Evolutionary conservation across 2,113 vertebrate genomes (phyloP), one percentile per base, ranked within the genome.

Genomic region (Sphyrna mokarran): DNA sequence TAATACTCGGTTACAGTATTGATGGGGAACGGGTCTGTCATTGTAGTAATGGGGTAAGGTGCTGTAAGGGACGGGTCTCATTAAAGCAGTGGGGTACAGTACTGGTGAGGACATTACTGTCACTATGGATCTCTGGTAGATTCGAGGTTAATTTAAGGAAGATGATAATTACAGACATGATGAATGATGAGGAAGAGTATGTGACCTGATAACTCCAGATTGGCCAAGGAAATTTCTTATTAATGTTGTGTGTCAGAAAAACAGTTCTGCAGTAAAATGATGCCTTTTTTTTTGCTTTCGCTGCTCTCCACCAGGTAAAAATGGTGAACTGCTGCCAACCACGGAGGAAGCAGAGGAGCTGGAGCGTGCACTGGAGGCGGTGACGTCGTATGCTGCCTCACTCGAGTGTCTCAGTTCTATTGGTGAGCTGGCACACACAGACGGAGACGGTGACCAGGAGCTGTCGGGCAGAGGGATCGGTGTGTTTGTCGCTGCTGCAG

Each of bases 261-360:
- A 58, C 11, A 20, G n/a, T 37, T 18, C 14, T 18, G 61, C 61
- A 66, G 61, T 66, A 22, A 93, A 61, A 26, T 90, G 87, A 90
- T 14, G 13, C 48, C 48, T 33, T 91, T 33, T 18, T 18, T 33
- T 58, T 61, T 93, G 89, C 61, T 93, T 18, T 66, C 37, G 89
- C 89, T 33, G 33, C 96, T 91, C 97, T 97, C 95, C 91, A 97
- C 66, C 96, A 99, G 99, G 98, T 97, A 99, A 99, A 97, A 99
- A 99, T 3, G 99, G 99, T 96, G 99, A 99, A 96, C 98, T 99
- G 95, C 97, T 99, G 96, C 99, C 99, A 0, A 99, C 99, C 23
- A 99, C 99, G 1, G 99, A 99, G 97, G 99, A 99, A 97, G 99
- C 99, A 0, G 99, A 99, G 97, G 99, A 99, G 97, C 97, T 99